A percentile compares a stretch with the other conserved stretches of the same genome.
Conservation (phyloP, 2,113 vertebrate species). For the Lophotis ruficrista region DNA sequence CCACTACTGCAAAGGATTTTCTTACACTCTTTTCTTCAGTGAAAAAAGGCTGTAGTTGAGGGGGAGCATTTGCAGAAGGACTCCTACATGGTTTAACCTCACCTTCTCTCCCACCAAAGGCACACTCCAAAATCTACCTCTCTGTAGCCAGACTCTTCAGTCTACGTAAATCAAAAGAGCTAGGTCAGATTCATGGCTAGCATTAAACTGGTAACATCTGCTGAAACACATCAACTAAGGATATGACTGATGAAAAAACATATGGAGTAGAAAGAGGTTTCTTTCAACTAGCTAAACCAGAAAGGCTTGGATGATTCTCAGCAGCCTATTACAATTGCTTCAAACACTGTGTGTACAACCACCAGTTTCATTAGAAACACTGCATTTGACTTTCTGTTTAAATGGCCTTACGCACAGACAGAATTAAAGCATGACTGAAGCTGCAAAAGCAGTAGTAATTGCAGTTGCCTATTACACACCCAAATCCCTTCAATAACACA, state of each 20-base stretch:
- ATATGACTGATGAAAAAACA: background rate
- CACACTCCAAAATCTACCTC: background rate
- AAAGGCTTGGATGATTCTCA: background rate
- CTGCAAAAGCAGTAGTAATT: background rate
- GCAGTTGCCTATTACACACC: background rate
- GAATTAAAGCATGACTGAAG: background rate
- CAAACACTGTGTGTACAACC: background rate
- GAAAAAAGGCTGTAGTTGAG: background rate
- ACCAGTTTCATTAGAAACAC: background rate
- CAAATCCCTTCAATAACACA: background rate
- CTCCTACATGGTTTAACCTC: background rate
- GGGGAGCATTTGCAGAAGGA: background rate
- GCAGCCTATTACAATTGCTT: background rate
- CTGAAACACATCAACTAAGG: background rate
- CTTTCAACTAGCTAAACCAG: slow-evolving; percentile 17
- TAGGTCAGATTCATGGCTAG: background rate
- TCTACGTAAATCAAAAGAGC: background rate
- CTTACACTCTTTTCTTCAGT: background rate
- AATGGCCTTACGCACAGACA: background rate
- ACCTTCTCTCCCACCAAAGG: background rate
- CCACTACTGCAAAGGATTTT: background rate
- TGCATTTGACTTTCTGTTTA: background rate
- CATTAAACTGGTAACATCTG: background rate
- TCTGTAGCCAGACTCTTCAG: background rate
- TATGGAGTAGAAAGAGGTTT: background rate